A percentile compares a stretch with the other conserved stretches of the same genome.
Conservation (phyloP, 2,797 vertebrate species). For the Holocentrus rufus region DNA sequence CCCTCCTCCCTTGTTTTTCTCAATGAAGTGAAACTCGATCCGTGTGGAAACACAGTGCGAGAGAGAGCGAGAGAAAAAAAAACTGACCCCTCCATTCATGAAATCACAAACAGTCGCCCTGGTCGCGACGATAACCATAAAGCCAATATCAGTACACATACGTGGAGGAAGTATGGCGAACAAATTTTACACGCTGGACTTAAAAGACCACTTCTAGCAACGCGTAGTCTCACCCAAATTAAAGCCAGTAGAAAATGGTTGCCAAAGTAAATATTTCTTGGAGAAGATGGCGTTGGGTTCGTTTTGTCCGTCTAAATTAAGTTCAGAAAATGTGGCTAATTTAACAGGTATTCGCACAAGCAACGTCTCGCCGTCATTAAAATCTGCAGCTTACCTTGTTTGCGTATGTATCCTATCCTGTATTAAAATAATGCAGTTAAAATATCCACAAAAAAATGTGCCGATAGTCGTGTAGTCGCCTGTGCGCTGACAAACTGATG, state of each 20-base stretch:
- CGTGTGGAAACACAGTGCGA: conserved; percentile 69
- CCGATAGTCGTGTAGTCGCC: conserved; percentile 8
- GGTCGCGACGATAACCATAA: conserved; percentile 45
- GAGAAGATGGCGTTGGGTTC: conserved; percentile 80
- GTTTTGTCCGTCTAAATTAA: conserved; percentile 41
- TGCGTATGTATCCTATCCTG: conserved; percentile 34
- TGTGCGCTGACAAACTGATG: conserved; percentile 41
- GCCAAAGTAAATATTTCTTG: conserved; percentile 72
- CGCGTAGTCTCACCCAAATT: neutral
- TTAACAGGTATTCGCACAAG: neutral
- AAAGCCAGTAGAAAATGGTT: conserved; percentile 70
- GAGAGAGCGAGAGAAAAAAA: no score
- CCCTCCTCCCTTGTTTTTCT: conserved; percentile 82
- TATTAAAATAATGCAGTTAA: conserved; percentile 31
- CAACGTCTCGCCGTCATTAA: conserved; percentile 2
- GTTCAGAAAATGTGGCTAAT: conserved; percentile 29
- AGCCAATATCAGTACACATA: conserved; percentile 24
- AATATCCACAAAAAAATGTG: conserved; percentile 70
- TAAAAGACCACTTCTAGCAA: neutral
- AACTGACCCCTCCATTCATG: conserved; percentile 75
- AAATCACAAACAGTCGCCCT: conserved; percentile 58
- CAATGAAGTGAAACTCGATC: conserved; percentile 87
- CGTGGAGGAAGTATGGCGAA: neutral
- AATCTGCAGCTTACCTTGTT: conserved; percentile 67
- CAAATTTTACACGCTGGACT: neutral